Evolutionary conservation across 2,888 invertebrate species (phyloP), one percentile per base, ranked within the genome.

Genomic region (Empis livida): DNA sequence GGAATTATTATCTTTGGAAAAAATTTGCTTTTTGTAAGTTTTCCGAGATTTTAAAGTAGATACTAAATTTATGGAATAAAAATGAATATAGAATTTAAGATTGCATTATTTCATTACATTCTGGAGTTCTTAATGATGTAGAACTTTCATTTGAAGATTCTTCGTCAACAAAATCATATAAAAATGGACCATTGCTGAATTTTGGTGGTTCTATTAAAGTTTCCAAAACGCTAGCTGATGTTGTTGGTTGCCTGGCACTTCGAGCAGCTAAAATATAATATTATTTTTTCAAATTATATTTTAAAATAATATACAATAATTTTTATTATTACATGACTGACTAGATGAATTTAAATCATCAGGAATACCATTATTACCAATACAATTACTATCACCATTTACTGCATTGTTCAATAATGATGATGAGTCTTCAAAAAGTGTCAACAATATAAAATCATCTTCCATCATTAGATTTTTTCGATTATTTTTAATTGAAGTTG

Each of bases 401-500:
- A 35, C 27, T 16, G 43, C 17, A 16, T 44, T 44, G 17, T 27
- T 27, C 23, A 27, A 27, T 27, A 27, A 27, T 27, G 23, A 27
- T 8, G 23, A 27, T 4, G 54, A 38, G 39, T 49, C 47, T 38
- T 75, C 73, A 49, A 78, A 71, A 42, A 79, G 62, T 52, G 76
- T 76, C 46, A 79, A 63, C 43, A 81, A 59, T 71, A 78, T 75
- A 39, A 79, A 70, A 57, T 79, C 77, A 47, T 76, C 74, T 51
- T 74, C 73, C n/a, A 15, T 37, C 14, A 37, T 47, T 27, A 74
- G 60, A 15, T 35, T 31, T 17, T 31, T 15, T 42, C 23, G 5
- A 27, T 27, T 27, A 9, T 27, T 27, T 27, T 27, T 27, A 8
- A 27, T 27, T 9, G 23, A 27, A 8, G 23, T 6, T 27, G 23